These are phyloP conservation scores for Anabas testudineus DNA, from an alignment of 2,797 vertebrate genomes.

Conservation along the genomic window DNA sequence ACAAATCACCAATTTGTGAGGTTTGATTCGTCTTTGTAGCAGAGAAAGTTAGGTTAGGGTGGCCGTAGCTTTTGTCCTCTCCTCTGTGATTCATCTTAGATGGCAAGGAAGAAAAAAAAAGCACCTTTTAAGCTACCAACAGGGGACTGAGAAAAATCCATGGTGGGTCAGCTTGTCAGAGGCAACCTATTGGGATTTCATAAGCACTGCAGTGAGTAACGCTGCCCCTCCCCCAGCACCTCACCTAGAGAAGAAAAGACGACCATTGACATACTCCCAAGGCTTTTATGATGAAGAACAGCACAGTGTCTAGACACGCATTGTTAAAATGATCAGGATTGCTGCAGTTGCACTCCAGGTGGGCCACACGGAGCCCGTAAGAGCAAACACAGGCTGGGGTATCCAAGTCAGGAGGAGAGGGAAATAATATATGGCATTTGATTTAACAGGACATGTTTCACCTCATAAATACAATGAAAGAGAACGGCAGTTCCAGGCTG, in stretches of 20 bases:
- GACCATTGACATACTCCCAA: slow-evolving; percentile 46
- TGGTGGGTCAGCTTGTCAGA: slow-evolving; percentile 63
- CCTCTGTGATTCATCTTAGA: slow-evolving; percentile 56
- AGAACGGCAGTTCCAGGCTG: slow-evolving; percentile 20
- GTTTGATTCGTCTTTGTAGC: slow-evolving; percentile 9
- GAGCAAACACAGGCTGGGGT: slow-evolving; percentile 11
- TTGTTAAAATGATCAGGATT: slow-evolving; percentile 37
- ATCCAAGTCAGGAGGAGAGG: slow-evolving; percentile 9
- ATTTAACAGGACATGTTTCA: slow-evolving; percentile 51
- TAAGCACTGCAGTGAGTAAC: slow-evolving; percentile 58
- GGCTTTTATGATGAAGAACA: slow-evolving; percentile 50
- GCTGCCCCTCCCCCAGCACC: slow-evolving; percentile 27
- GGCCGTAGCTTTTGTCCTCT: slow-evolving; percentile 47
- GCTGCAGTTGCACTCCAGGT: slow-evolving; percentile 17
- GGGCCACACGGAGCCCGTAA: slow-evolving; percentile 12
- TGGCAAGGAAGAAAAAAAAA: slow-evolving; percentile 33
- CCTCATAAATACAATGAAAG: slow-evolving; percentile 50
- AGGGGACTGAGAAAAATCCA: slow-evolving; percentile 69
- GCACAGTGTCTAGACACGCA: slow-evolving; percentile 35
- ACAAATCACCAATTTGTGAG: slow-evolving; percentile 16
- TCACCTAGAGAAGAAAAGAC: slow-evolving; percentile 45
- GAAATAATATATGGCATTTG: slow-evolving; percentile 40
- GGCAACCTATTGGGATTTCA: slow-evolving; percentile 75
- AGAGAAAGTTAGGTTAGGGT: background rate
- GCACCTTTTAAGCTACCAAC: slow-evolving; percentile 62